Evolutionary conservation across 2,113 vertebrate genomes (phyloP).

Genomic region (Corythoichthys intestinalis): DNA sequence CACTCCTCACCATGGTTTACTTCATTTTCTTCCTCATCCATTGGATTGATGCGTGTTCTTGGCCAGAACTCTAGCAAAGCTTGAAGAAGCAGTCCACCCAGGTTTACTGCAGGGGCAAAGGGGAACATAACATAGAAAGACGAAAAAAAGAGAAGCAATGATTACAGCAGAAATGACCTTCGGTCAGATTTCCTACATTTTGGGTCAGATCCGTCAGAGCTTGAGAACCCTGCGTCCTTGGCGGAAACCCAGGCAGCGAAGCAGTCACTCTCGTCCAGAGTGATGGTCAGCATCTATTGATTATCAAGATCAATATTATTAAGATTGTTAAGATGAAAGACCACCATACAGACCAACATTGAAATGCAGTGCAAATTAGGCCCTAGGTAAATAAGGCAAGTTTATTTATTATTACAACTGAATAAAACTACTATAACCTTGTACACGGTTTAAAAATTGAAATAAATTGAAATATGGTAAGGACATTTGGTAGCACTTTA

Average conservation of each 20-base stretch:
- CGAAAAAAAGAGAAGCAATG: too few relatives aligned
- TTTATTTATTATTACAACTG: too few relatives aligned
- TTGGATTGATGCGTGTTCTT: slow-evolving; percentile 91
- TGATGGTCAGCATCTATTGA: slow-evolving; percentile 94
- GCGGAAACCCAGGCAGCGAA: slow-evolving; percentile 99
- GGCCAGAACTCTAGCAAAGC: slow-evolving; percentile 97
- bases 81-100: slow-evolving; percentile 92
- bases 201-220: slow-evolving; percentile 93
- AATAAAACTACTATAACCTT: too few relatives aligned
- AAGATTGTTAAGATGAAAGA: too few relatives aligned
- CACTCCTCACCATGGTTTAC: slow-evolving; percentile 78
- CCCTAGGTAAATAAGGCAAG: too few relatives aligned
- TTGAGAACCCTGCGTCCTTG: slow-evolving; percentile 95
- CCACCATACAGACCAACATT: too few relatives aligned
- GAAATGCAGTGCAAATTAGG: too few relatives aligned
- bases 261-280: slow-evolving; percentile 96
- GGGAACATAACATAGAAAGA: background rate
- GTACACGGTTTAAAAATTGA: too few relatives aligned
- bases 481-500: too few relatives aligned
- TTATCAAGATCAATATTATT: background rate
- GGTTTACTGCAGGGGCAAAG: slow-evolving; percentile 79
- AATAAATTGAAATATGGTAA: too few relatives aligned
- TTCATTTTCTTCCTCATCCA: slow-evolving; percentile 98
- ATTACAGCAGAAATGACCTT: background rate
- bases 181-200: slow-evolving; percentile 78